A percentile compares a stretch with the other conserved stretches of the same genome.
Evolutionary conservation across 2,113 vertebrate species (phyloP).

Genomic region (Macrotus californicus): DNA sequence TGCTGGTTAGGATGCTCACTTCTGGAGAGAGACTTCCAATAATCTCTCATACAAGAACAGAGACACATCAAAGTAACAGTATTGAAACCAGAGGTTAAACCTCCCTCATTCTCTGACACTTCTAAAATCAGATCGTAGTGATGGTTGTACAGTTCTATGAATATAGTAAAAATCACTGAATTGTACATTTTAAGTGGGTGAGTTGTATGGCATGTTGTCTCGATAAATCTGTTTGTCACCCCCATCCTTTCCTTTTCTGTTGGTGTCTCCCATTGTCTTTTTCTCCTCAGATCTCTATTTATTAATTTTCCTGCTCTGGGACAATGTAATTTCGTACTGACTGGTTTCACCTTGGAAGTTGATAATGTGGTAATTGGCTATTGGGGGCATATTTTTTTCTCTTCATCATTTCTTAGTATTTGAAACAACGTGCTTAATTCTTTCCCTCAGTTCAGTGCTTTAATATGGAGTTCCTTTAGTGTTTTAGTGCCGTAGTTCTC

Average conservation of each 20-base stretch:
- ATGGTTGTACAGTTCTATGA: not conserved
- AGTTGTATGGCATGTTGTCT: not conserved
- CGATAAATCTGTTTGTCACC: not conserved
- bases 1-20: not conserved
- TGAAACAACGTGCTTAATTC: not conserved
- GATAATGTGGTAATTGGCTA: not conserved
- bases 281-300: not conserved
- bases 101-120: not conserved
- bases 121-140: not conserved
- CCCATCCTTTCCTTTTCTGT: not conserved
- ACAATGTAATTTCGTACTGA: not conserved
- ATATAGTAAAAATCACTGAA: not conserved
- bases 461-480: not conserved
- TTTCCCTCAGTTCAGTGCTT: not conserved
- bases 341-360: not conserved
- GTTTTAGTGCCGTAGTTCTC: not conserved
- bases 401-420: not conserved
- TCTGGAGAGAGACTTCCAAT: not conserved
- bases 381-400: not conserved
- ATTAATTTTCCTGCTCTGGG: not conserved
- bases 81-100: not conserved
- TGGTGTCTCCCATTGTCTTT: not conserved
- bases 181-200: not conserved
- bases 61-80: not conserved
- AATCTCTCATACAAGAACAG: not conserved